Percentiles rank a stretch among this genome's conserved stretches.
phyloP scores from a whole-genome alignment of 2,888 invertebrate genomes.

The Maniola hyperantus region DNA sequence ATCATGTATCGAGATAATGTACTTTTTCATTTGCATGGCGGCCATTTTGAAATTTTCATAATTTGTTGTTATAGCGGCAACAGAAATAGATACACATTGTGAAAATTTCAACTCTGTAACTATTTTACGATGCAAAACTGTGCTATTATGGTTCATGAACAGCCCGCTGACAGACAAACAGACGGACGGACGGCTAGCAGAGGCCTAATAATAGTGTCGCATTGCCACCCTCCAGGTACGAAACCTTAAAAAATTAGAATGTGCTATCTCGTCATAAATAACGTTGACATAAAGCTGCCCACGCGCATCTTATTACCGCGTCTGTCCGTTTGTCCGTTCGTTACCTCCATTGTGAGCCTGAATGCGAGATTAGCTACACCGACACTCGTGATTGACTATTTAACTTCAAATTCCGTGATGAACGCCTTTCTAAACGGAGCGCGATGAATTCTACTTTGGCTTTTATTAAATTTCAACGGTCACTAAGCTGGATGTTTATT shows the following conservation, averaged over 20 bases:
- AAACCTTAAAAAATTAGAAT: conserved; percentile 42
- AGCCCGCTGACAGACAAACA: neutral
- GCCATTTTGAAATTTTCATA: too few relatives aligned
- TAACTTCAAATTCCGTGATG: conserved; percentile 70
- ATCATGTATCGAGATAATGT: too few relatives aligned
- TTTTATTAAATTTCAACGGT: conserved; percentile 33
- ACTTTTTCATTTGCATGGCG: too few relatives aligned
- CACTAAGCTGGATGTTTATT: conserved; percentile 18
- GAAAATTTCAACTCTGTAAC: neutral
- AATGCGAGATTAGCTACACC: conserved; percentile 79
- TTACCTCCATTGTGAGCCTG: conserved; percentile 78
- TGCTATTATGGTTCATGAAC: neutral
- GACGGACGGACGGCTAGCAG: neutral
- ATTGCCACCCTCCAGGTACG: too few relatives aligned
- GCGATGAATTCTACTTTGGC: conserved; percentile 26
- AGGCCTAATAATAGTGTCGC: too few relatives aligned
- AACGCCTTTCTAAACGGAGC: conserved; percentile 60
- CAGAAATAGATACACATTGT: too few relatives aligned
- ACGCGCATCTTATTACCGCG: conserved; percentile 80
- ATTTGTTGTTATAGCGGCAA: too few relatives aligned
- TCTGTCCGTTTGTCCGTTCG: conserved; percentile 79
- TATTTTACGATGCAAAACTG: too few relatives aligned
- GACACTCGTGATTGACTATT: conserved; percentile 80
- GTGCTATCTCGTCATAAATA: conserved; percentile 75
- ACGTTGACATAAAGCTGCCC: conserved; percentile 79